Conservation (phyloP, 2,797 vertebrate genomes). For the Phoeniculus purpureus region DNA sequence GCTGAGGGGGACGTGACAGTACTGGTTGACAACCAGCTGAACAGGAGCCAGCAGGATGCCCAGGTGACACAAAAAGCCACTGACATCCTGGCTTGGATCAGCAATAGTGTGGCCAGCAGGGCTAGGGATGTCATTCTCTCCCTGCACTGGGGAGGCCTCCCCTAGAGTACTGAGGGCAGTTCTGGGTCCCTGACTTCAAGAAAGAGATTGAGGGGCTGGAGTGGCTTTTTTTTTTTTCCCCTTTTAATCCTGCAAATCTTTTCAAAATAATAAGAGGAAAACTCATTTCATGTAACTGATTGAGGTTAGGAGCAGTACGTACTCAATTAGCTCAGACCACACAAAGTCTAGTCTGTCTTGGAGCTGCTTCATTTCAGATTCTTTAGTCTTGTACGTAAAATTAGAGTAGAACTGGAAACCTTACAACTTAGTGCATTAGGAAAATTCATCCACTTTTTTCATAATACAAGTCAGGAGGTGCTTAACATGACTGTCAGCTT, state of each 20-base stretch:
- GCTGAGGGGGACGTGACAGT: too few relatives aligned
- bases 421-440: neutral
- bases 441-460: neutral
- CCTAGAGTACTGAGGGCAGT: too few relatives aligned
- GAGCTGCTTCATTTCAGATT: conserved; percentile 9
- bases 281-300: neutral
- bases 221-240: neutral
- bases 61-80: too few relatives aligned
- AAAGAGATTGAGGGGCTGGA: too few relatives aligned
- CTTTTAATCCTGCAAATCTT: neutral
- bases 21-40: too few relatives aligned
- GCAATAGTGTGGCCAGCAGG: too few relatives aligned
- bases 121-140: too few relatives aligned
- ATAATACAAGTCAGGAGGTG: neutral
- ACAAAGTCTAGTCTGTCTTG: conserved; percentile 21
- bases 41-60: too few relatives aligned
- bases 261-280: conserved; percentile 15
- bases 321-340: conserved; percentile 35
- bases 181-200: too few relatives aligned
- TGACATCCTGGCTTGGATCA: too few relatives aligned
- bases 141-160: too few relatives aligned
- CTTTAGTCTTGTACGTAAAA: neutral
- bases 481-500: neutral
- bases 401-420: neutral
- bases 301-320: neutral